phyloP scores from a whole-genome alignment of 2,888 invertebrate species.

The Ceraclea dissimilis region DNA sequence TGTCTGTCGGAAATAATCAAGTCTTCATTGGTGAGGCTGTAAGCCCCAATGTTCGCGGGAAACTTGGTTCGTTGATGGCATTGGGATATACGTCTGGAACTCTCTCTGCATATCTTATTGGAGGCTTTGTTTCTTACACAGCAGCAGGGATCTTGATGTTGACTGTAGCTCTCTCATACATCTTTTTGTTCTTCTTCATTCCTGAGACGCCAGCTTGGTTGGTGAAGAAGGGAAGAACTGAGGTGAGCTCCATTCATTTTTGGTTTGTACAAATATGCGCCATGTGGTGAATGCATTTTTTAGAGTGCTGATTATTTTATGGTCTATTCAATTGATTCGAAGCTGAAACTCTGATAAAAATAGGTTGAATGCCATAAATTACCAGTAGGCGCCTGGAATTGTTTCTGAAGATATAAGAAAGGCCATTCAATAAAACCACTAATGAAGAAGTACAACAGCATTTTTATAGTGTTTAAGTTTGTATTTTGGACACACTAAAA shows the following conservation, averaged over 20 bases:
- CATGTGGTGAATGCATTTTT: too few species aligned
- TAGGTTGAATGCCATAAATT: too few species aligned
- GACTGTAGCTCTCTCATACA: not conserved
- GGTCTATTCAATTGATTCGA: too few species aligned
- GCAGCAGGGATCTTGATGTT: constrained; percentile 12
- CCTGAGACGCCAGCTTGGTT: constrained; percentile 18
- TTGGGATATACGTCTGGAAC: constrained; percentile 13
- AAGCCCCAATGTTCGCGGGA: constrained; percentile 8
- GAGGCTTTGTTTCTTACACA: constrained; percentile 15
- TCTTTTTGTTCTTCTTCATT: constrained; percentile 7
- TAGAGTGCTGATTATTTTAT: too few species aligned
- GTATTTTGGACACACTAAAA: too few species aligned
- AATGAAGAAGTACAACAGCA: too few species aligned
- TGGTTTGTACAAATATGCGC: not conserved
- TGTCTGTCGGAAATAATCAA: constrained; percentile 8
- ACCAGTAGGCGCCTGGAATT: too few species aligned
- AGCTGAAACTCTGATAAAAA: too few species aligned
- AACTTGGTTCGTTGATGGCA: constrained; percentile 8
- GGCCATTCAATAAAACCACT: too few species aligned
- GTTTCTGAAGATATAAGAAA: too few species aligned
- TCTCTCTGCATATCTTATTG: constrained; percentile 8
- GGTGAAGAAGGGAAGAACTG: constrained; percentile 12
- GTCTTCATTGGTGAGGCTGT: constrained; percentile 16
- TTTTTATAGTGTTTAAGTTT: too few species aligned
- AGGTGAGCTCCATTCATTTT: constrained; percentile 9